phyloP scores from a whole-genome alignment of 2,113 vertebrate genomes.

The Mustelus asterias region DNA sequence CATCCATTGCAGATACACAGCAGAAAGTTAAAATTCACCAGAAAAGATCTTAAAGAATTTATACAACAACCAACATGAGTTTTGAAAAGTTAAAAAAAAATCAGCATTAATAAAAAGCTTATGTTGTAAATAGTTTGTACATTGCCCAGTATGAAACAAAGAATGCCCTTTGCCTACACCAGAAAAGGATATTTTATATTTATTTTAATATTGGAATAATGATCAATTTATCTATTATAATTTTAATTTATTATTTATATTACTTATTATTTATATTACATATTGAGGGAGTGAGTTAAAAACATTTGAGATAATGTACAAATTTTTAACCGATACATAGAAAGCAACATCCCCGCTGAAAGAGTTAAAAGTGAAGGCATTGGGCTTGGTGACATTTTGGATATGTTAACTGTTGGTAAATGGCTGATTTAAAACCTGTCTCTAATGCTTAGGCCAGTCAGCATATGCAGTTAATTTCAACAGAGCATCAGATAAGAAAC shows the following conservation, averaged over 20 bases:
- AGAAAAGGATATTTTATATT: neutral
- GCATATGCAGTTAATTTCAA: constrained; percentile 64
- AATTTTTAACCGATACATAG: constrained; percentile 53
- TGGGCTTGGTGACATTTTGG: constrained; percentile 38
- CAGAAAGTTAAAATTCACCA: neutral
- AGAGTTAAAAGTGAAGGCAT: constrained; percentile 38
- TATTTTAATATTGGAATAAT: neutral
- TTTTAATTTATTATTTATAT: neutral
- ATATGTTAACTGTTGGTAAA: constrained; percentile 47
- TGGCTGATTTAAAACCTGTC: constrained; percentile 40
- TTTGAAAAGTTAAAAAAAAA: neutral
- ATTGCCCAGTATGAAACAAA: neutral
- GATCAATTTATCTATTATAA: neutral
- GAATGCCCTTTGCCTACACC: neutral
- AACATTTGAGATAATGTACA: neutral
- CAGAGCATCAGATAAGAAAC: constrained; percentile 59
- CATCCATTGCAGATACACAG: neutral
- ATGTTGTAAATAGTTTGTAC: neutral
- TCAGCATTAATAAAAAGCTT: neutral
- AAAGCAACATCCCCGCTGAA: constrained; percentile 58
- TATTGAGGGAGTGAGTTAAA: neutral
- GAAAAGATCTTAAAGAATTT: neutral
- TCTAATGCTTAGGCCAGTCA: constrained; percentile 54
- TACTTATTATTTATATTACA: neutral
- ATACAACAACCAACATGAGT: neutral